phyloP scores from a whole-genome alignment of 2,888 invertebrate genomes.

The Idaea dimidiata region DNA sequence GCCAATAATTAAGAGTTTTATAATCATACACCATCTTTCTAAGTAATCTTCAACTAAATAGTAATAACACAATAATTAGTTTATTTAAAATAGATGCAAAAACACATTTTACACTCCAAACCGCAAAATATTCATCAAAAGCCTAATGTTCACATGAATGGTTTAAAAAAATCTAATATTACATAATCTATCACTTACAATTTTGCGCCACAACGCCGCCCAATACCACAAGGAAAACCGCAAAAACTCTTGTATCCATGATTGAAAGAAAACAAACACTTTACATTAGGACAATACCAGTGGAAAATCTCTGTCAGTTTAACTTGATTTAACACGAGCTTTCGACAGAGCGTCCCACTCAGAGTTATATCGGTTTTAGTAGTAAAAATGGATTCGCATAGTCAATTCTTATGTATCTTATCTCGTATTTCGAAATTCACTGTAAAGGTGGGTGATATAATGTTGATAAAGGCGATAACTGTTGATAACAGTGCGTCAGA shows the following conservation, averaged over 20 bases:
- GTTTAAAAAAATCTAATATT: slow-evolving; percentile 9
- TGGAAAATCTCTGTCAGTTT: slow-evolving; percentile 28
- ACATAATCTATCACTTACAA: slow-evolving; percentile 45
- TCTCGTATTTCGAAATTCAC: slow-evolving; percentile 68
- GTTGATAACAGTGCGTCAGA: slow-evolving; percentile 36
- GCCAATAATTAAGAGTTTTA: no score
- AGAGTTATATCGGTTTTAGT: slow-evolving; percentile 34
- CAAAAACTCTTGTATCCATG: slow-evolving; percentile 38
- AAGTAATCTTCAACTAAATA: no score
- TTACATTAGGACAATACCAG: slow-evolving; percentile 21
- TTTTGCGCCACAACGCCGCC: slow-evolving; percentile 43
- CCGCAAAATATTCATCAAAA: no score
- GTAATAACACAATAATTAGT: no score
- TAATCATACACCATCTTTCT: no score
- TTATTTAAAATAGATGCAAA: no score
- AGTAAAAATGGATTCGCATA: slow-evolving; percentile 45
- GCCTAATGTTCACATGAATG: background rate
- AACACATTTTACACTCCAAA: no score
- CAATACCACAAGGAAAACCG: slow-evolving; percentile 36
- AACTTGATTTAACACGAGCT: slow-evolving; percentile 35
- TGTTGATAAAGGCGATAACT: slow-evolving; percentile 31
- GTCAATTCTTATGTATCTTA: slow-evolving; percentile 51
- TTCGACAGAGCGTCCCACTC: slow-evolving; percentile 38
- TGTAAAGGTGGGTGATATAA: slow-evolving; percentile 65
- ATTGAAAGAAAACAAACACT: slow-evolving; percentile 27